Conservation (phyloP, 2,113 vertebrate species). For the Actinemys pallida region DNA sequence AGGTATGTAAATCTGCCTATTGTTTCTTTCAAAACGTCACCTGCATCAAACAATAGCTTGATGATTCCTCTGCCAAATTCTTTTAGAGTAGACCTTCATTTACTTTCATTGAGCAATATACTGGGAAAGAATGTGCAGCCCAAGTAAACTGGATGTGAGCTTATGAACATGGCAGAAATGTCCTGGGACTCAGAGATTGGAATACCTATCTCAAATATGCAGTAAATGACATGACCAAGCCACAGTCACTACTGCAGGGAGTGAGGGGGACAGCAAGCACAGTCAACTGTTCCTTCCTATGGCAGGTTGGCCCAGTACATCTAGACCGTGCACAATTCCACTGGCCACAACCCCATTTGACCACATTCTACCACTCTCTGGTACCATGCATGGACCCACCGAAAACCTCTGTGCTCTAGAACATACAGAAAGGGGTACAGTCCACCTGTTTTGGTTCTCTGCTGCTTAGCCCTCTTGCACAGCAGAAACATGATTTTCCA, state of each 20-base stretch:
- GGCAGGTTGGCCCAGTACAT: background rate
- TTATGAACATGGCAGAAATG: background rate
- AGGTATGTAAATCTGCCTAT: slow-evolving; percentile 12
- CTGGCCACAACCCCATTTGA: background rate
- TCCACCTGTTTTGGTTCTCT: background rate
- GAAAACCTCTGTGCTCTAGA: background rate
- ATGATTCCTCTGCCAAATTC: background rate
- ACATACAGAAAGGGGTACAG: background rate
- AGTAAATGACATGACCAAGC: background rate
- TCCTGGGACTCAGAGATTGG: background rate
- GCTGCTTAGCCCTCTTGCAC: background rate
- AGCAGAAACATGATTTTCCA: background rate
- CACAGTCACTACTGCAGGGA: background rate
- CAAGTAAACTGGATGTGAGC: slow-evolving; percentile 8
- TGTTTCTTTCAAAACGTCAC: slow-evolving; percentile 5
- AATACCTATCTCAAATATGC: slow-evolving; percentile 1
- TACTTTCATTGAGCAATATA: rapidly evolving
- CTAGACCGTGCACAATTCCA: background rate
- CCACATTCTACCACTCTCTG: rapidly evolving
- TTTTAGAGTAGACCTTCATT: background rate
- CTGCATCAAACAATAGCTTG: slow-evolving; percentile 13
- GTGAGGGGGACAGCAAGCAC: background rate
- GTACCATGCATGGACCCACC: background rate
- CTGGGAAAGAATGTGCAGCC: slow-evolving; percentile 27
- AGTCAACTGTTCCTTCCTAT: background rate